These are phyloP conservation scores for Euzetes globulus DNA, from an alignment of 2,888 invertebrate species.

Conservation along the genomic window DNA sequence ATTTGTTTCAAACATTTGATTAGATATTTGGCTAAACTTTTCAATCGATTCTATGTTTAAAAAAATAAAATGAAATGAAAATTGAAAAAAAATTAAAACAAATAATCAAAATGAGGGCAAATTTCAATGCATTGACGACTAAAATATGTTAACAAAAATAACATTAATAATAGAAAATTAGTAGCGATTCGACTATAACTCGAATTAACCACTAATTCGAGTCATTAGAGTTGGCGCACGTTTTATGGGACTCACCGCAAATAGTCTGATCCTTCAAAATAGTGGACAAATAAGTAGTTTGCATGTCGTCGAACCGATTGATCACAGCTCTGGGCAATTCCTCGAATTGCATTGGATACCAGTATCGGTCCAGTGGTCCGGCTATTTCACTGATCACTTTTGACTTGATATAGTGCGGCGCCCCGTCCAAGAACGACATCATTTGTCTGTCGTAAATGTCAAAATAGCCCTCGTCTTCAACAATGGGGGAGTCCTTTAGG, in stretches of 20 bases:
- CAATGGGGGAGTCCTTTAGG: constrained; percentile 42
- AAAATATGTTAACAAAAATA: background rate
- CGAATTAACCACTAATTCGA: background rate
- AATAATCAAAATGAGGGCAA: background rate
- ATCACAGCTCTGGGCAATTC: constrained; percentile 31
- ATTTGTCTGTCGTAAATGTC: background rate
- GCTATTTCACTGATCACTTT: constrained; percentile 21
- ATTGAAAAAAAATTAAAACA: background rate
- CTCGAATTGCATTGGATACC: constrained; percentile 24
- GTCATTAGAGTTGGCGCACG: background rate
- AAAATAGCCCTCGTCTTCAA: constrained; percentile 37
- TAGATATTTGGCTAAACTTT: background rate
- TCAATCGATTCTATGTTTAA: background rate
- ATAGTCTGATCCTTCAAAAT: constrained; percentile 13
- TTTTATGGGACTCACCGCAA: constrained; percentile 27
- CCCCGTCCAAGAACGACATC: constrained; percentile 16
- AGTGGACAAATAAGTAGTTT: constrained; percentile 24
- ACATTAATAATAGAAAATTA: background rate
- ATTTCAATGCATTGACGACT: background rate
- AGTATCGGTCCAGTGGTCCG: constrained; percentile 26
- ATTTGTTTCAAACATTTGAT: constrained; percentile 4
- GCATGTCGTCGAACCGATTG: background rate
- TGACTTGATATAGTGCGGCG: background rate
- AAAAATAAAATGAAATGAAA: background rate
- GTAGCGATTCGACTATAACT: background rate